Conservation (phyloP, 2,113 vertebrate species). For the Siniperca knerii region DNA sequence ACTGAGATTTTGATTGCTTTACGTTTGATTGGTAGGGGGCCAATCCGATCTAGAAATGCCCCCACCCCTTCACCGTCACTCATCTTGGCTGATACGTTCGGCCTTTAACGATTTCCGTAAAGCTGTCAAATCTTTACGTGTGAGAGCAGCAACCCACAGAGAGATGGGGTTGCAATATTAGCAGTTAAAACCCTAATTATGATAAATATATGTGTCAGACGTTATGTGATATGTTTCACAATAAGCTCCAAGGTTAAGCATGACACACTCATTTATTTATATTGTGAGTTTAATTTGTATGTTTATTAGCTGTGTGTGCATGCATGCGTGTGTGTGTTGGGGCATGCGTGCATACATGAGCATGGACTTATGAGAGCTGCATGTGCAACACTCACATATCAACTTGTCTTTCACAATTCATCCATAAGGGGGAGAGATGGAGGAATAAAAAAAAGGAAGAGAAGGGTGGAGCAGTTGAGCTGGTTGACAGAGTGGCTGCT, state of each 20-base stretch:
- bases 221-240: slow-evolving; percentile 51
- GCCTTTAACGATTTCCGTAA: slow-evolving; percentile 71
- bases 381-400: slow-evolving; percentile 14
- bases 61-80: slow-evolving; percentile 60
- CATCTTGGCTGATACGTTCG: slow-evolving; percentile 42
- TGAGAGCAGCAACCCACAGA: slow-evolving; percentile 41
- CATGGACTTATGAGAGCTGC: background rate
- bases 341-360: background rate
- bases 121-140: slow-evolving; percentile 66
- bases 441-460: slow-evolving; percentile 20
- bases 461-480: slow-evolving; percentile 20
- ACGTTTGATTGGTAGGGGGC: slow-evolving; percentile 40
- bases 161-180: slow-evolving; percentile 27
- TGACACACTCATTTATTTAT: slow-evolving; percentile 64
- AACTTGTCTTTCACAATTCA: slow-evolving; percentile 35
- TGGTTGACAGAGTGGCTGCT: slow-evolving; percentile 36
- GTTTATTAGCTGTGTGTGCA: slow-evolving; percentile 26
- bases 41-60: slow-evolving; percentile 44
- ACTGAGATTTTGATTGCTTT: slow-evolving; percentile 37
- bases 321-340: background rate
- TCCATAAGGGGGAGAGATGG: background rate
- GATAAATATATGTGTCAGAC: slow-evolving; percentile 67
- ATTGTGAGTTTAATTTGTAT: slow-evolving; percentile 55
- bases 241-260: slow-evolving; percentile 59
- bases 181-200: slow-evolving; percentile 71